Percentiles rank a stretch among this genome's conserved stretches.
Evolutionary conservation across 37 sponge, comb jelly and placozoan genomes (phyloP).

Genomic region (Bolinopsis microptera): DNA sequence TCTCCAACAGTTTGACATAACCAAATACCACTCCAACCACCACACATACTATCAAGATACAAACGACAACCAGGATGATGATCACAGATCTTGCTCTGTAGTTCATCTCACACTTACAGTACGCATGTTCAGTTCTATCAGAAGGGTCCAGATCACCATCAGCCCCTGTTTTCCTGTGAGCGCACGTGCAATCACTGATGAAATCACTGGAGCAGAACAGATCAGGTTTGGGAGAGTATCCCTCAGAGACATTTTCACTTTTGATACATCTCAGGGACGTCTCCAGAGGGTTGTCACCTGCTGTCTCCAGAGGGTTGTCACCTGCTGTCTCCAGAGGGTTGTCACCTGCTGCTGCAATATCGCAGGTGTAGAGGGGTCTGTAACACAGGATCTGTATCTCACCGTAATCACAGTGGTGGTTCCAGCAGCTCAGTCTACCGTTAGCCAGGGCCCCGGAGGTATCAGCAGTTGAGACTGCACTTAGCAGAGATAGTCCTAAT

Average conservation of each 20-base stretch:
- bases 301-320: neutral
- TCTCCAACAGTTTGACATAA: neutral
- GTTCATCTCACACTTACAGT: neutral
- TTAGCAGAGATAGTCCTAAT: too few species aligned
- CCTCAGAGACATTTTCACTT: neutral
- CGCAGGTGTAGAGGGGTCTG: neutral
- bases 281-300: neutral
- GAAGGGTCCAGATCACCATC: neutral
- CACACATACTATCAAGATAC: neutral
- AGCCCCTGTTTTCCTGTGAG: neutral
- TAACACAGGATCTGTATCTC: neutral
- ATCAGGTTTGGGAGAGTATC: neutral
- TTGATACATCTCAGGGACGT: neutral
- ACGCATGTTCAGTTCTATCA: neutral
- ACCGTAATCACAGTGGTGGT: neutral
- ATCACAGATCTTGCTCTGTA: neutral
- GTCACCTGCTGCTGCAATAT: neutral
- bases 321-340: neutral
- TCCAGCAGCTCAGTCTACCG: neutral
- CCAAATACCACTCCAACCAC: neutral
- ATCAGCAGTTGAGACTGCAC: too few species aligned
- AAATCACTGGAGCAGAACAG: neutral
- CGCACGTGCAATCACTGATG: neutral
- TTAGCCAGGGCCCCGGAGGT: too few species aligned
- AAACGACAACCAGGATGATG: neutral